Evolutionary conservation across 2,797 vertebrate genomes (phyloP).

Genomic region (Parauchenoglanis ngamensis): DNA sequence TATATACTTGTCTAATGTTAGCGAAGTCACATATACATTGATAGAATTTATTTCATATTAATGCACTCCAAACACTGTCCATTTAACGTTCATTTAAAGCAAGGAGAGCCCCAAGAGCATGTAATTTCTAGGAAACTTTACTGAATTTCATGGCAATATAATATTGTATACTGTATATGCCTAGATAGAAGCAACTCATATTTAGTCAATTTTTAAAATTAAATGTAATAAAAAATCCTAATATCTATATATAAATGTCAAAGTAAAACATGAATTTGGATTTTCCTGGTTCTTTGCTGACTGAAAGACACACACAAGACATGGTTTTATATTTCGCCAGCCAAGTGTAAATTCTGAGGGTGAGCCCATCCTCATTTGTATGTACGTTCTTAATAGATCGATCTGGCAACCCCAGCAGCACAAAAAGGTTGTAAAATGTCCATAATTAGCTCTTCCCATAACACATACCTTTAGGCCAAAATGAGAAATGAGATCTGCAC

Average conservation of each 20-base stretch:
- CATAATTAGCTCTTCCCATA: slow-evolving; percentile 14
- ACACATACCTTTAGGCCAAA: slow-evolving; percentile 2
- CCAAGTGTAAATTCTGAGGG: neutral
- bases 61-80: neutral
- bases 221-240: neutral
- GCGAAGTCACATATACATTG: neutral
- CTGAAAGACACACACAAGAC: neutral
- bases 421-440: neutral
- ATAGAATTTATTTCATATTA: neutral
- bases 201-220: neutral
- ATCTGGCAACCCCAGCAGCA: neutral
- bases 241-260: neutral
- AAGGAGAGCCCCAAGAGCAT: neutral
- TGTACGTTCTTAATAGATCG: neutral
- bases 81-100: neutral
- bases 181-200: neutral
- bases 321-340: neutral
- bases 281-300: neutral
- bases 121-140: neutral
- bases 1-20: neutral
- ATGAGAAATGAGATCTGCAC: slow-evolving; percentile 11
- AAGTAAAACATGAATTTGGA: neutral
- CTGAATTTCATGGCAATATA: neutral
- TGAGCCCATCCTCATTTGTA: neutral
- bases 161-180: neutral